These are phyloP conservation scores for Xestia ashworthii DNA, from an alignment of 2,888 invertebrate species.

Conservation along the genomic window DNA sequence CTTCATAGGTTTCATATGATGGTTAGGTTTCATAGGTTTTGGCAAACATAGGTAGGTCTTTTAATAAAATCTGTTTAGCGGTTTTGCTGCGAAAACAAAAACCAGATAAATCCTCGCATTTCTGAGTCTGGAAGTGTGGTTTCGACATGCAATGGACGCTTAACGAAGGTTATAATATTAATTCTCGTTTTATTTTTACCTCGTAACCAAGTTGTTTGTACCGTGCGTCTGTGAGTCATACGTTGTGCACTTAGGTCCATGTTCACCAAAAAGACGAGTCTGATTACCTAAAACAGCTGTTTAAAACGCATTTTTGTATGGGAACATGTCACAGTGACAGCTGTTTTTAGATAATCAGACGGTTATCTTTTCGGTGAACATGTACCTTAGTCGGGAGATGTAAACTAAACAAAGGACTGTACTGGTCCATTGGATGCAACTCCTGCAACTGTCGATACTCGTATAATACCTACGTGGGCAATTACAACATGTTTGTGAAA, in stretches of 20 bases:
- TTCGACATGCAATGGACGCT: constrained; percentile 27
- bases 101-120: background rate
- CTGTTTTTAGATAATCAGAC: no score
- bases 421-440: constrained; percentile 30
- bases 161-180: constrained; percentile 36
- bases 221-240: constrained; percentile 34
- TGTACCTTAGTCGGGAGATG: constrained; percentile 20
- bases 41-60: background rate
- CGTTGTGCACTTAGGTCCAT: constrained; percentile 33
- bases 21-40: background rate
- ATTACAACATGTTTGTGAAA: background rate
- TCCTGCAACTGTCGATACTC: background rate
- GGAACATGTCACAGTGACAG: no score
- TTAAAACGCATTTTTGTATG: no score
- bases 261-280: no score
- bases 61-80: background rate
- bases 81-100: background rate
- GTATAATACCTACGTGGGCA: background rate
- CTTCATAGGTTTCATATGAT: background rate
- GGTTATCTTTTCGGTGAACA: no score
- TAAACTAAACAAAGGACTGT: constrained; percentile 44
- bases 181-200: constrained; percentile 45
- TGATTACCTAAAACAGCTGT: no score
- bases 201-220: constrained; percentile 23
- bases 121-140: background rate